Evolutionary conservation across 1,140 invertebrate species (phyloP).

Genomic region (Brachionus angularis): DNA sequence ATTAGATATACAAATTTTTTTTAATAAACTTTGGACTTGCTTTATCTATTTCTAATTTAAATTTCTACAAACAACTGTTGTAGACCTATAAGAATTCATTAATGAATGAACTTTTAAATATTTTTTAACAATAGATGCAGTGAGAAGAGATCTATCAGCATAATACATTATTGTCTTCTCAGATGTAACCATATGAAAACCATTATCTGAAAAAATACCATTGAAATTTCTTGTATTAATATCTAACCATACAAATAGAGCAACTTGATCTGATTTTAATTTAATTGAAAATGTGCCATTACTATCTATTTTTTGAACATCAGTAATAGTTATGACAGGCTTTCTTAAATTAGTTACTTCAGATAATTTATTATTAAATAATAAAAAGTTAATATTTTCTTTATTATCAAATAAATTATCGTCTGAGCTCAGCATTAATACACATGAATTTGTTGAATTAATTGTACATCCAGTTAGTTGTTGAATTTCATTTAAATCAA

Average conservation of each 20-base stretch:
- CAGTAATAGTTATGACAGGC: neutral
- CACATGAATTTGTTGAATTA: neutral
- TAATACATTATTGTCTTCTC: no score
- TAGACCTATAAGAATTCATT: no score
- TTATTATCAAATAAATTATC: constrained; percentile 2
- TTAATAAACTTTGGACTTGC: no score
- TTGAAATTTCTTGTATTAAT: constrained; percentile 48
- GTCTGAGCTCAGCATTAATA: neutral
- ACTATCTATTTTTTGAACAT: neutral
- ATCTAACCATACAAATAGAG: constrained; percentile 68
- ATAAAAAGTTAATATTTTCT: constrained; percentile 28
- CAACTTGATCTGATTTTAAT: constrained; percentile 59
- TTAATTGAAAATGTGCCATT: constrained; percentile 46
- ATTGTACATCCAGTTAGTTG: constrained; percentile 10
- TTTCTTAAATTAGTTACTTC: constrained; percentile 16
- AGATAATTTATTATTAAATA: constrained; percentile 3
- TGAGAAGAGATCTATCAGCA: no score
- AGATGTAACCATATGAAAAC: constrained; percentile 62
- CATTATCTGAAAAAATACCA: constrained; percentile 67
- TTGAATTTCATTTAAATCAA: constrained; percentile 20
- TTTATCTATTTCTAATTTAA: no score
- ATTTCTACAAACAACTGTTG: no score
- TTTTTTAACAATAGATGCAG: no score
- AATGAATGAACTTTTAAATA: no score
- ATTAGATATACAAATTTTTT: no score